Base-by-base conservation (phyloP, 2,888 invertebrate species). In the Nomada ferruginata region DNA sequence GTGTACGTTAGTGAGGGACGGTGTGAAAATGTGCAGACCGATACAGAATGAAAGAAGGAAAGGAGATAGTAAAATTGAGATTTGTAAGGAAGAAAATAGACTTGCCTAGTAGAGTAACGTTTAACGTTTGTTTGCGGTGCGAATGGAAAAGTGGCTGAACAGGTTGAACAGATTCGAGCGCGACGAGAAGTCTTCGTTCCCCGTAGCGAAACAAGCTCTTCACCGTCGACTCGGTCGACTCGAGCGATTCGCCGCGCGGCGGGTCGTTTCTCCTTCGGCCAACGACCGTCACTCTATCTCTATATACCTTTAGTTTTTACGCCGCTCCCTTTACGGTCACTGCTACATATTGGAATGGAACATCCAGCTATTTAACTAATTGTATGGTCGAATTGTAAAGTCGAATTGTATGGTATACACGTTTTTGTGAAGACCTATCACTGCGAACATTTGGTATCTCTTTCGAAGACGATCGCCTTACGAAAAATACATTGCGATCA, bases 181-280 rank as follows among this genome's bases (percentile, higher is more conserved):
- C 59, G 36, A 71, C 60, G 18, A 83, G 83, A 85, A 36, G 60
- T 60, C 50, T 36, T 78, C 79, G 65, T 77, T 80, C 83, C 75
- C 72, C 74, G 70, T 79, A 85, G 61, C 79, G 76, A 85, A 85
- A 81, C 84, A 82, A 76, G 79, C 80, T 80, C 71, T 70, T 50
- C 60, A 29, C 79, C 82, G 42, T 72, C 72, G 76, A 47, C 65
- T 20, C 20, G 20, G n/a, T n/a, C 66, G 53, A 66, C 61, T 59
- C 73, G 72, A 47, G 13, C 66, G 53, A 66, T 61, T 59, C 73
- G 68, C 71, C 71, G 79, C 83, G 83, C 81, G 70, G 11, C 23
- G 69, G 87, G 83, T 87, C 87, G 79, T 87, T 87, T 87, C 87
- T 87, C 87, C 87, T 85, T 76, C 85, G 85, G 87, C 87, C 87